Base-by-base conservation (phyloP, 2,797 vertebrate species). In the Neomorphus geoffroyi region DNA sequence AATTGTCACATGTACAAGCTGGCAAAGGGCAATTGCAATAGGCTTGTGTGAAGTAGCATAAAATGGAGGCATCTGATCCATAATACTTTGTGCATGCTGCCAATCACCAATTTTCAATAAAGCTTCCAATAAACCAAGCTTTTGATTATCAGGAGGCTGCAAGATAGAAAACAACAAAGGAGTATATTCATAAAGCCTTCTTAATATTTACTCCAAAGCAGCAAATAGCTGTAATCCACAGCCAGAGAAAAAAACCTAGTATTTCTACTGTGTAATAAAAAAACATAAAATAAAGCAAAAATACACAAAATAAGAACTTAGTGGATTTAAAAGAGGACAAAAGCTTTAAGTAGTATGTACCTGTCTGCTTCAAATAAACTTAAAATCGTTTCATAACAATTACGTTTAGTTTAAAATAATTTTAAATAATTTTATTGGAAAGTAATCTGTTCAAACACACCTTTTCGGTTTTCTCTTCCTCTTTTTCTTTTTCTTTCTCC, bases 61-160 rank as follows among this genome's bases (percentile, higher is more conserved):
- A 95, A 99, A 99, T 0, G 98, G 98, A 89, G 99, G 99, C 99
- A 99, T 99, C 98, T 99, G 99, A 97, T 99, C 99, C 99, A 99
- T 99, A 96, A 99, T 99, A 90, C 98, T 99, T 93, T 99, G 99
- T 35, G 99, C 99, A 26, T 99, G 99, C 61, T 99, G 99, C 99
- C 99, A 99, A 96, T 99, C 99, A 78, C 99, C 99, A 30, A 99
- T 99, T 97, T 98, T 98, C 85, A 99, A 97, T 77, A 99, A 98
- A 3, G 99, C 99, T 98, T 99, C 99, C 95, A 99, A 97, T 92
- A 99, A 97, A 67, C 99, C 99, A 77, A 99, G 98, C 89, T 99
- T 99, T 95, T 99, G 99, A 97, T 99, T 99, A 97, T 99, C 99
- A 85, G 99, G 98, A 95, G 98, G 98, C 99, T 99, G 94, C 66